A percentile compares a stretch with the other conserved stretches of the same genome.
phyloP scores from a whole-genome alignment of 1,140 invertebrate species.

The Homarus americanus region DNA sequence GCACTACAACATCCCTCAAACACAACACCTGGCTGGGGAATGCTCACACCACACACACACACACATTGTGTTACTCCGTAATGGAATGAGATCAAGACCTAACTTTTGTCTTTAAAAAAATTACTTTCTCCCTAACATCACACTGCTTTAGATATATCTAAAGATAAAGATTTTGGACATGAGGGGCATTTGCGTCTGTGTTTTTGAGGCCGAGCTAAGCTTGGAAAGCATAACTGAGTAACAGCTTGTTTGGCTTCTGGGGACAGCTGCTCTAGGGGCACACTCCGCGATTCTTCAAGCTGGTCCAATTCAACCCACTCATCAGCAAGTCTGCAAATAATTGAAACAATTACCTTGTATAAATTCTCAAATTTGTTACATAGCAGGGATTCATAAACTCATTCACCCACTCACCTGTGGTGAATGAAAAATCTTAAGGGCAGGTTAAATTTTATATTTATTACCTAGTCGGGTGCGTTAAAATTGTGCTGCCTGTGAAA shows the following conservation, averaged over 20 bases:
- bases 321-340: conserved; percentile 80
- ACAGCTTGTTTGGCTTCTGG: conserved; percentile 73
- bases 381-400: no score
- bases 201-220: conserved; percentile 41
- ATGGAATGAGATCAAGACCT: conserved; percentile 72
- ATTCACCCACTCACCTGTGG: no score
- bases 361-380: neutral
- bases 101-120: conserved; percentile 67
- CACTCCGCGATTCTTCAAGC: conserved; percentile 79
- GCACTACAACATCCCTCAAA: conserved; percentile 42
- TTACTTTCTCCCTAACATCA: conserved; percentile 52
- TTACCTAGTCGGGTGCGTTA: no score
- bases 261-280: conserved; percentile 80
- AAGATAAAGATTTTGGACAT: conserved; percentile 64
- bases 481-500: no score
- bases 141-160: conserved; percentile 64
- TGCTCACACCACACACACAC: conserved; percentile 66
- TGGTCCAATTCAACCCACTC: conserved; percentile 83
- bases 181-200: conserved; percentile 65
- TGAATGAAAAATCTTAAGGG: no score
- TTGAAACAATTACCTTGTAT: neutral
- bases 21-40: conserved; percentile 42
- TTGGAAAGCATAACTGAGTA: conserved; percentile 60
- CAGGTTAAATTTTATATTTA: no score
- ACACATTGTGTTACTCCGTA: conserved; percentile 69